Evolutionary conservation across 1,140 invertebrate species (phyloP).

Genomic region (Onthophagus taurus): DNA sequence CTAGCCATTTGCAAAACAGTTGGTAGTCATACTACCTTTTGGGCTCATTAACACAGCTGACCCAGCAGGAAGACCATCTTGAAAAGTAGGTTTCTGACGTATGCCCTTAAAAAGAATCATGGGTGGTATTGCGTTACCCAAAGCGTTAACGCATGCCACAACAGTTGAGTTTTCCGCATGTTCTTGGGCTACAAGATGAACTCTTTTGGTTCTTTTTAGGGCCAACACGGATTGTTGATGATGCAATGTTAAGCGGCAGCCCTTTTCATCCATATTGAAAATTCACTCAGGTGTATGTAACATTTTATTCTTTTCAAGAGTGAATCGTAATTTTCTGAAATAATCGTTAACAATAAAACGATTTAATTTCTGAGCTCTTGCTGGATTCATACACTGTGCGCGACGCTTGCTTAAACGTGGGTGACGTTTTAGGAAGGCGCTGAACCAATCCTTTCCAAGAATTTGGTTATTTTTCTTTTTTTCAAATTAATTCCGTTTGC

Average conservation of each 20-base stretch:
- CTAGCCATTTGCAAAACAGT: too few relatives aligned
- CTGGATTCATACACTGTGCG: conserved; percentile 13
- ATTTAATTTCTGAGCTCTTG: conserved; percentile 33
- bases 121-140: conserved; percentile 28
- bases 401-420: conserved; percentile 17
- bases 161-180: conserved; percentile 34
- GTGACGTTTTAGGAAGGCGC: conserved; percentile 23
- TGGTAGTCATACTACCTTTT: conserved; percentile 8
- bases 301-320: conserved; percentile 24
- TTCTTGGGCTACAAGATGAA: conserved; percentile 28
- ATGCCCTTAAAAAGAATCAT: conserved; percentile 31
- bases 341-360: conserved; percentile 29
- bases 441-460: conserved; percentile 25
- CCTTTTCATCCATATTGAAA: conserved; percentile 37
- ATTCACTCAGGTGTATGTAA: conserved; percentile 26
- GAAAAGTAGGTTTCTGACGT: conserved; percentile 16
- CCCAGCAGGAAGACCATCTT: conserved; percentile 18
- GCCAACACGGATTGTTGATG: conserved; percentile 29
- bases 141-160: conserved; percentile 31
- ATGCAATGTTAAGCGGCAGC: conserved; percentile 33
- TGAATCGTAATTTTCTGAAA: conserved; percentile 26
- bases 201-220: conserved; percentile 25
- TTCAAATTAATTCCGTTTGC: not conserved
- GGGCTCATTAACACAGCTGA: too few relatives aligned
- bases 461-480: conserved; percentile 13